Base-by-base conservation (phyloP, 2,797 vertebrate genomes). In the Protosalanx chinensis region DNA sequence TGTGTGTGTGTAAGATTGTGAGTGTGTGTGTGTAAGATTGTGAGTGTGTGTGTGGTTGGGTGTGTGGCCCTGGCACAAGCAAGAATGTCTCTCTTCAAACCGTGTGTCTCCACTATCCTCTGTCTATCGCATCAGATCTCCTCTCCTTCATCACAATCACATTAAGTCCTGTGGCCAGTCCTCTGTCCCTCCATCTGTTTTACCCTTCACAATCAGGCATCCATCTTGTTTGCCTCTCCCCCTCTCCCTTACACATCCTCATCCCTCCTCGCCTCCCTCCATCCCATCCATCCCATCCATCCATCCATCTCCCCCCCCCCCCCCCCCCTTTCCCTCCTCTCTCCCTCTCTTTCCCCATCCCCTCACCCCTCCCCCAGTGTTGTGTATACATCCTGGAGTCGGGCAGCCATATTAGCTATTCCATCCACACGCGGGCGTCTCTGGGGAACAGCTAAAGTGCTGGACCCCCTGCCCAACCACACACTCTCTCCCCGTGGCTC, bases 381-480 rank as follows among this genome's bases (percentile, higher is more conserved):
- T 81, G 73, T 57, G 64, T 66, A 73, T 80, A 71, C 79, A 77
- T 35, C 33, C 70, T 46, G 68, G 41, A 46, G 41, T 46, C 41
- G 2, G 41, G 3, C 60, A 2, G 18, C 33, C 2, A 0, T 41
- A 75, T 83, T 80, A 73, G 68, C 8, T 66, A 82, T 86, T 87
- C 86, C 16, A 32, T 53, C 60, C 5, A 23, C 80, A 71, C 80
- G 67, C 70, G 74, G 1, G 62, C 72, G 64, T 18, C 4, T 2
- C 72, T 64, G 78, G 75, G 1, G 78, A 78, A 70, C 62, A 72
- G 79, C 73, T 66, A 76, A 74, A 82, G 81, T 77, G 60, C 73
- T 56, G 6, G 72, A 71, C 68, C 81, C 75, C 30, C 30, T 20
- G 20, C 59, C 58, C 37, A 33, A 16, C 12, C 18, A 5, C 4